Conservation (phyloP, 2,888 invertebrate species). For the Parnassius apollo region DNA sequence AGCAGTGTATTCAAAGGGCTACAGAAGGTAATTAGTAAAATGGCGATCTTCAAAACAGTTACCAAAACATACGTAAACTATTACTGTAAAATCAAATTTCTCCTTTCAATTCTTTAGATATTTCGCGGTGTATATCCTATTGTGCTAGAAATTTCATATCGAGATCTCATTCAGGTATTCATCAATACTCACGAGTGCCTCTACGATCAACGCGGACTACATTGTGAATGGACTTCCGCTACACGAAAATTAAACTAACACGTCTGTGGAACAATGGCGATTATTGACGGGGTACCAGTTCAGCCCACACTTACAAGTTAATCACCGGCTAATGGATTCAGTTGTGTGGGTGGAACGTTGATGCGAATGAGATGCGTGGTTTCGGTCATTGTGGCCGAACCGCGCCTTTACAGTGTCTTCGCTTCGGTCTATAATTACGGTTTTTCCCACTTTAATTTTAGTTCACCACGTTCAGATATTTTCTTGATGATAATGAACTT, state of each 20-base stretch:
- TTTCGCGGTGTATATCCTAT: background rate
- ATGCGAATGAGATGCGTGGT: slow-evolving; percentile 39
- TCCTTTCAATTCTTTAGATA: background rate
- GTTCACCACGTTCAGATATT: background rate
- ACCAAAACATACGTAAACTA: too few species aligned
- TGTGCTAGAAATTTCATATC: slow-evolving; percentile 1
- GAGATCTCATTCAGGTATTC: slow-evolving; percentile 12
- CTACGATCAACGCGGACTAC: slow-evolving; percentile 17
- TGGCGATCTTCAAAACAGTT: too few species aligned
- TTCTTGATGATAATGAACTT: background rate
- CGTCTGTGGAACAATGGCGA: slow-evolving; percentile 31
- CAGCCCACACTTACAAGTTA: slow-evolving; percentile 70
- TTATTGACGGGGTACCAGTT: slow-evolving; percentile 32
- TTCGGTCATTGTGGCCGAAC: slow-evolving; percentile 39
- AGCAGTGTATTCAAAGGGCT: too few species aligned
- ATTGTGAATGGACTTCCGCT: slow-evolving; percentile 26
- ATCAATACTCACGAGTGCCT: slow-evolving; percentile 13
- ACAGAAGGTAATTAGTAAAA: too few species aligned
- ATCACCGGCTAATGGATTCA: slow-evolving; percentile 66
- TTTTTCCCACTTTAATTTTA: slow-evolving; percentile 12
- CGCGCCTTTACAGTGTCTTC: slow-evolving; percentile 41
- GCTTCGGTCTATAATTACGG: slow-evolving; percentile 31
- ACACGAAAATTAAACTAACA: slow-evolving; percentile 23
- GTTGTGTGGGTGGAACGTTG: slow-evolving; percentile 55
- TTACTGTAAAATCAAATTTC: too few species aligned